Percentiles rank a stretch among this genome's conserved stretches.
phyloP scores from a whole-genome alignment of 2,113 vertebrate species.

The Forbesichthys papilliferus region DNA sequence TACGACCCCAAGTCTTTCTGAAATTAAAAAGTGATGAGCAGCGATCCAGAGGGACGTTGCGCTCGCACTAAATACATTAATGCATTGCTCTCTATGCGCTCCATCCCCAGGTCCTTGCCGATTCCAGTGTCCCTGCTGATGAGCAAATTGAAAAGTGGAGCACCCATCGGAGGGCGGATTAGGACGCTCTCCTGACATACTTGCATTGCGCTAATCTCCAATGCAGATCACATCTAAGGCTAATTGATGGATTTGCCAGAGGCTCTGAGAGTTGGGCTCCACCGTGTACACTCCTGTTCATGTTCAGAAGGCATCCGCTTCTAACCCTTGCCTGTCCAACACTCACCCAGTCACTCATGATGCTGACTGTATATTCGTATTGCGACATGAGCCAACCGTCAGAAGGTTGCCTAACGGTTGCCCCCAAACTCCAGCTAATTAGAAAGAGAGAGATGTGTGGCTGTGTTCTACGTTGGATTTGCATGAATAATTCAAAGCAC shows the following conservation, averaged over 20 bases:
- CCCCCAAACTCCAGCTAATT: constrained; percentile 63
- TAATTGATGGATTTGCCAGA: constrained; percentile 81
- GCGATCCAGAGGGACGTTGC: constrained; percentile 16
- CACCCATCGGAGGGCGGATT: constrained; percentile 72
- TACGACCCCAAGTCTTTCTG: constrained; percentile 1
- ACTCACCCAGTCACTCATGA: constrained; percentile 13
- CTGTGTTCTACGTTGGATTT: constrained; percentile 49
- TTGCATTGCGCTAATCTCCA: constrained; percentile 75
- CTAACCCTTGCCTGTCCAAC: constrained; percentile 55
- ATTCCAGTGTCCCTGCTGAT: constrained; percentile 49
- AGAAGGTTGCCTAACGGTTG: constrained; percentile 51
- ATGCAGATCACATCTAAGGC: constrained; percentile 80
- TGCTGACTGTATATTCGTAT: constrained; percentile 49
- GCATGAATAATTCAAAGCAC: constrained; percentile 72
- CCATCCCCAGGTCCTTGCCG: constrained; percentile 31
- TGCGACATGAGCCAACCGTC: constrained; percentile 53
- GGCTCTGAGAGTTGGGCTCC: constrained; percentile 67
- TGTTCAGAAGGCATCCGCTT: constrained; percentile 64
- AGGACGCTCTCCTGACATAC: constrained; percentile 64
- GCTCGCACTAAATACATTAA: constrained; percentile 27
- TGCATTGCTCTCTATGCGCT: constrained; percentile 22
- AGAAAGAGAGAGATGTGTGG: constrained; percentile 49
- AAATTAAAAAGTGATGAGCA: constrained; percentile 19
- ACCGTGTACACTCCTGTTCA: constrained; percentile 66
- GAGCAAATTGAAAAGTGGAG: constrained; percentile 64